phyloP scores from a whole-genome alignment of 1,140 invertebrate genomes.

The Pseudomyrmex pallidus region DNA sequence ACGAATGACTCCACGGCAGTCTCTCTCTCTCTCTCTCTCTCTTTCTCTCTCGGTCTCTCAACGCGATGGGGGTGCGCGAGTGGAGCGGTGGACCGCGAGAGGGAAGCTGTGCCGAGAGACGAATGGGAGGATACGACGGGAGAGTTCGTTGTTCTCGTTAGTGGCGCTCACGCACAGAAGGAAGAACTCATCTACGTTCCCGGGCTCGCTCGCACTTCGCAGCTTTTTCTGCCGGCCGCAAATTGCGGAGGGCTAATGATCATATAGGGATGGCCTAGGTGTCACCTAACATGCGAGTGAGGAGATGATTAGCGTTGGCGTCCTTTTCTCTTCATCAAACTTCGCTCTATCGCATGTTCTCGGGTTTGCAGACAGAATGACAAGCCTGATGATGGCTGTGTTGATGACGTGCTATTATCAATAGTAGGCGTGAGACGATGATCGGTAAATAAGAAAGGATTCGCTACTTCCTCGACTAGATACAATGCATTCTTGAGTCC shows the following conservation, averaged over 20 bases:
- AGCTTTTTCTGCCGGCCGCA: conserved; percentile 19
- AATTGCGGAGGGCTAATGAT: conserved; percentile 49
- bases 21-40: conserved; percentile 8
- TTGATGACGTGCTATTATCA: neutral
- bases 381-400: neutral
- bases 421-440: neutral
- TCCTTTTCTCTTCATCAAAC: conserved; percentile 5
- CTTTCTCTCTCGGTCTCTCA: neutral
- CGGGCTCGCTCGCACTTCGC: neutral
- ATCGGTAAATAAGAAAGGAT: conserved; percentile 13
- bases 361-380: neutral
- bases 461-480: neutral
- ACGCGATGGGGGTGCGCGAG: conserved; percentile 32
- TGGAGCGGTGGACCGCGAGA: conserved; percentile 34
- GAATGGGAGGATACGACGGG: conserved; percentile 60
- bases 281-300: conserved; percentile 11
- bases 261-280: neutral
- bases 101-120: conserved; percentile 50
- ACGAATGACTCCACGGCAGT: conserved; percentile 81
- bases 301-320: conserved; percentile 1
- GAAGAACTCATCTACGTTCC: conserved; percentile 47
- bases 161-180: conserved; percentile 59
- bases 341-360: neutral
- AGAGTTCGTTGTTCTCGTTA: conserved; percentile 70
- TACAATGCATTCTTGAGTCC: neutral